A percentile compares a stretch with the other conserved stretches of the same genome.
Evolutionary conservation across 2,797 vertebrate species (phyloP).

Genomic region (Centroberyx gerrardi): DNA sequence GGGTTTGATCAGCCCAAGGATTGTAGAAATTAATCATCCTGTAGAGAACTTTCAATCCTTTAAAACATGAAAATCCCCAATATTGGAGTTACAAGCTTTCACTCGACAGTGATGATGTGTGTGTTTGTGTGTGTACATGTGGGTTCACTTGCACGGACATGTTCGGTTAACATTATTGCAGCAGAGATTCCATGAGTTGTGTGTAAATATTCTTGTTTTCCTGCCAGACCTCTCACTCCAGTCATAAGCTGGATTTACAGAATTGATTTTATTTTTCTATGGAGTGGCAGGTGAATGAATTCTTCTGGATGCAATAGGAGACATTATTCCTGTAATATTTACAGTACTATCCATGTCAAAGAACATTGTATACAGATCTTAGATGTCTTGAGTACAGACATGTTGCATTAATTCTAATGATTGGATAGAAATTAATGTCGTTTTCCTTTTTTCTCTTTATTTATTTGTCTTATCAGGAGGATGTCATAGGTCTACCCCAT

Average conservation of each 20-base stretch:
- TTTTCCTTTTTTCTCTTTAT: constrained; percentile 2
- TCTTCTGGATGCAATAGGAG: constrained; percentile 67
- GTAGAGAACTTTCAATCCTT: too few relatives aligned
- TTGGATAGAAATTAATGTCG: neutral
- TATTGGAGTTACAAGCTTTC: too few relatives aligned
- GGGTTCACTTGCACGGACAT: constrained; percentile 39
- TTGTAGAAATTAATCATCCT: too few relatives aligned
- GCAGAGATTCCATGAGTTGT: constrained; percentile 27
- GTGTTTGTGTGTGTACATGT: neutral
- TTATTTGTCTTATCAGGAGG: constrained; percentile 2
- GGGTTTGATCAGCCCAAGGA: too few relatives aligned
- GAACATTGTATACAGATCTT: constrained; percentile 11
- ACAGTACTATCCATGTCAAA: constrained; percentile 58
- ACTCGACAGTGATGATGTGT: too few relatives aligned
- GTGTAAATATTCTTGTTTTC: constrained; percentile 44
- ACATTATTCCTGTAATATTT: constrained; percentile 79
- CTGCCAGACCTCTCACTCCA: constrained; percentile 55
- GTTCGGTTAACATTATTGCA: constrained; percentile 26
- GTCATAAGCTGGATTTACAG: constrained; percentile 64
- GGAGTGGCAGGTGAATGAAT: constrained; percentile 52
- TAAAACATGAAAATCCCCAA: too few relatives aligned
- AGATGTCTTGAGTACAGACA: constrained; percentile 26
- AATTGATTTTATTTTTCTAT: constrained; percentile 82
- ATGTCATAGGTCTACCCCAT: constrained; percentile 26
- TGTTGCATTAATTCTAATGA: constrained; percentile 42